Evolutionary conservation across 2,797 vertebrate genomes (phyloP).

Genomic region (Xiphophorus birchmanni): DNA sequence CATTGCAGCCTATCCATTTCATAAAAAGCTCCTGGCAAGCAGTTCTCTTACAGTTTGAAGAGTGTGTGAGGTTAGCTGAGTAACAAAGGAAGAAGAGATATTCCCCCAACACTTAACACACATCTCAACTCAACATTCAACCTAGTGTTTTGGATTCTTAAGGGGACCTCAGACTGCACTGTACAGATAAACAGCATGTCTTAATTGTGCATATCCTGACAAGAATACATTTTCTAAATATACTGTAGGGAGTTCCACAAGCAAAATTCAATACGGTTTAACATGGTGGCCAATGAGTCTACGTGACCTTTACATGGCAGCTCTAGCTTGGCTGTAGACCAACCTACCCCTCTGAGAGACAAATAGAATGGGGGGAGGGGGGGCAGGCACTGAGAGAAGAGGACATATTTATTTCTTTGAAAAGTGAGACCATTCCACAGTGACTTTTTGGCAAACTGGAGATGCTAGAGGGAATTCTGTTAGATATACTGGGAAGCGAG

Average conservation of each 20-base stretch:
- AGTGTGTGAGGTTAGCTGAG: constrained; percentile 49
- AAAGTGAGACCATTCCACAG: constrained; percentile 66
- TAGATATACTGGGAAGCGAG: constrained; percentile 53
- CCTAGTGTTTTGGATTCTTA: constrained; percentile 45
- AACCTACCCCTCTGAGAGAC: constrained; percentile 67
- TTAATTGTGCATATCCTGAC: constrained; percentile 47
- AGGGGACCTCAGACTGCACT: constrained; percentile 29
- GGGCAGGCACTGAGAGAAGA: constrained; percentile 54
- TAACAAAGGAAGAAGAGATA: constrained; percentile 64
- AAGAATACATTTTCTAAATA: constrained; percentile 61
- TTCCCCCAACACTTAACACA: constrained; percentile 44
- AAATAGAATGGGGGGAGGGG: constrained; percentile 60
- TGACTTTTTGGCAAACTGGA: constrained; percentile 73
- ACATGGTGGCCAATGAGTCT: constrained; percentile 64
- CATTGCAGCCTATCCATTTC: constrained; percentile 59
- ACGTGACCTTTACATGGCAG: constrained; percentile 76
- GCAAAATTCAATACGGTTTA: constrained; percentile 67
- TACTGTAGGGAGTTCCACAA: constrained; percentile 54
- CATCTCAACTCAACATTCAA: constrained; percentile 53
- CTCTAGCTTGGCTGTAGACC: constrained; percentile 67
- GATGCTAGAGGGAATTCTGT: constrained; percentile 67
- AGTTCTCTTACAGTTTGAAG: constrained; percentile 34
- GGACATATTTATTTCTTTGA: constrained; percentile 70
- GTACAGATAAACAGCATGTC: constrained; percentile 48
- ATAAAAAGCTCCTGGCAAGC: constrained; percentile 51